Evolutionary conservation across 2,888 invertebrate genomes (phyloP), one percentile per base, ranked within the genome.

Genomic region (Pseudococcus longispinus): DNA sequence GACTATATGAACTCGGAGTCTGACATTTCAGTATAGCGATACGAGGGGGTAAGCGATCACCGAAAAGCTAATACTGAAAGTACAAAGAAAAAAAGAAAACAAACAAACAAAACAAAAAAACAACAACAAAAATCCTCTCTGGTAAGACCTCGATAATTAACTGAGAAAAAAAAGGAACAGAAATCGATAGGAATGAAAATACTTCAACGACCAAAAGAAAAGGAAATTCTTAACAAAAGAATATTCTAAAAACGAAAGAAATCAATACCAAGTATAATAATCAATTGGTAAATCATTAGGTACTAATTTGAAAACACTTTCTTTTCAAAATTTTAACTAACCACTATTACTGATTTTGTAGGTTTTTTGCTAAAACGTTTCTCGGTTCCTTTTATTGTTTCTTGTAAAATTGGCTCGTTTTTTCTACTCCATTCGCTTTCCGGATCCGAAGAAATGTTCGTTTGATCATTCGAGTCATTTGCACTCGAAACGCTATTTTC

Each of bases 381-480:
- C 18, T 70, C 70, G 32, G 29, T 2, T 29, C 29, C 70, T 18
- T 29, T 18, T 29, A 26, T 26, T 70, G 70, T 32, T 20, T 18
- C 2, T 29, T 18, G 3, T 13, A 65, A n/a, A 55, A n/a, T 29
- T 8, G 4, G 29, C 1, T 70, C 70, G 13, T 70, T 29, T 29
- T 29, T 70, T 70, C 70, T 70, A 44, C 32, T 91, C 94, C 94
- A 94, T 89, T 94, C 94, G 89, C 94, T 94, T 90, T 94, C 94
- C 0, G 94, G 94, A 89, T 94, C 94, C 0, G 94, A 94, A 82
- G 82, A 46, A 82, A 82, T 15, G 4, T 18, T 29, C 29, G 29
- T 29, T 70, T 70, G 70, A 29, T 29, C 70, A 5, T 70, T 70
- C 18, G 29, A 70, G 29, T 70, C 70, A 5, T 8, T 70, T 29